Evolutionary conservation across 2,113 vertebrate species (phyloP), one percentile per base, ranked within the genome.

Genomic region (Vanacampus margaritifer): DNA sequence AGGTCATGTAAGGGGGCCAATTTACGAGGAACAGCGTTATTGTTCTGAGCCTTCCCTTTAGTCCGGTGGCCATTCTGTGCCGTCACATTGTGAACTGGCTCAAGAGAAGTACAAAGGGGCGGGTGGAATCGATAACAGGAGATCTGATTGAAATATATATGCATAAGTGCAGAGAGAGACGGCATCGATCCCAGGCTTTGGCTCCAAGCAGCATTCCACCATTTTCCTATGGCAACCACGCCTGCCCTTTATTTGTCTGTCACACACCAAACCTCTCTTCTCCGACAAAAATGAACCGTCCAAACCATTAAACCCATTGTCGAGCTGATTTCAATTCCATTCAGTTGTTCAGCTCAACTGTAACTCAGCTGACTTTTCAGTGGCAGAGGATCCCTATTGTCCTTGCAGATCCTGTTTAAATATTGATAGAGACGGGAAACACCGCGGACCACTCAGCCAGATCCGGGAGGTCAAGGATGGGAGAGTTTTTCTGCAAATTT

Each of bases 351-450:
- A 54, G 66, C 80, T 88, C 80, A 74, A 76, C 86, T 86, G 85
- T 83, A 82, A 86, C 87, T 77, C 74, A 84, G 78, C 75, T 71
- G 2, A 59, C 57, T 67, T 76, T 72, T 81, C 70, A 71, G 66
- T 69, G 63, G 36, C 66, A 59, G 68, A 75, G 62, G 62, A 65
- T 81, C 84, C 68, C 85, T 80, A 89, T 86, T 89, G 75, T 83
- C 79, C 59, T 73, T 21, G 2, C 36, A 23, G 23, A 68, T 69
- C 64, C 84, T 89, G 85, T 85, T 91, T 90, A 90, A 91, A 91
- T 88, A 91, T 90, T 90, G 87, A 90, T 90, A 86, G 87, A 87
- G 88, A 80, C 75, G 72, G 82, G 79, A 74, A 79, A 57, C 74
- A 16, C 69, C 14, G 54, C 70, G 67, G 84, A 76, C 85, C 84